These are phyloP conservation scores for Cryptosula pallasiana DNA, from an alignment of 2,888 invertebrate species.

Conservation along the genomic window DNA sequence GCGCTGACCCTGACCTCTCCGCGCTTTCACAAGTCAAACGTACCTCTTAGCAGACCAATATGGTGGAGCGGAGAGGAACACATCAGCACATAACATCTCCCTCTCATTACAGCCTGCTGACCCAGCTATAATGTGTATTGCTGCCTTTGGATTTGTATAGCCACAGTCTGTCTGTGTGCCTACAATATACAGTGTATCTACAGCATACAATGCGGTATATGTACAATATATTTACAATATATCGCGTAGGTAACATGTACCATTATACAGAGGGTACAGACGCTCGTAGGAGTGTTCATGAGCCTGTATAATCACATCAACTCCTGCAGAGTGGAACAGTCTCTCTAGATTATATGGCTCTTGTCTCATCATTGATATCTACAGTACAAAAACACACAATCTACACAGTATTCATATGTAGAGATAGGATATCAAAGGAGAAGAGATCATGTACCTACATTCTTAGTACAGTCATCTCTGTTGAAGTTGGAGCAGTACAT, in stretches of 20 bases:
- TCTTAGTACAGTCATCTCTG: constrained; percentile 17
- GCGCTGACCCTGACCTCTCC: no score
- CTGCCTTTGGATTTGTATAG: constrained; percentile 72
- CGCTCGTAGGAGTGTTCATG: constrained; percentile 18
- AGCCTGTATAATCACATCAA: constrained; percentile 15
- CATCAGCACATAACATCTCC: constrained; percentile 21
- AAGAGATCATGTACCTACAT: neutral
- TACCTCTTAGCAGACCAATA: constrained; percentile 21
- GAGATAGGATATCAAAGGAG: no score
- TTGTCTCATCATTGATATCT: neutral
- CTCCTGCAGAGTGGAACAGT: constrained; percentile 1
- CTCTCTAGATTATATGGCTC: constrained; percentile 21
- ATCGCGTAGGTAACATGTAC: no score
- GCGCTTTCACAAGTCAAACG: no score
- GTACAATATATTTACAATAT: no score
- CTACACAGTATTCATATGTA: no score
- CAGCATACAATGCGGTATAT: neutral
- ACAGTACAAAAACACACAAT: neutral
- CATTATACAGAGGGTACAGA: neutral
- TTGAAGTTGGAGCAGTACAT: constrained; percentile 22
- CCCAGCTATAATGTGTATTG: constrained; percentile 84
- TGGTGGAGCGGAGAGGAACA: neutral
- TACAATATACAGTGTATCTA: no score
- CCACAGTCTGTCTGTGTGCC: constrained; percentile 1
- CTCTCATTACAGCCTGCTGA: constrained; percentile 60